Percentiles rank a stretch among this genome's conserved stretches.
Conservation (phyloP, 2,113 vertebrate species). For the Laticauda colubrina region DNA sequence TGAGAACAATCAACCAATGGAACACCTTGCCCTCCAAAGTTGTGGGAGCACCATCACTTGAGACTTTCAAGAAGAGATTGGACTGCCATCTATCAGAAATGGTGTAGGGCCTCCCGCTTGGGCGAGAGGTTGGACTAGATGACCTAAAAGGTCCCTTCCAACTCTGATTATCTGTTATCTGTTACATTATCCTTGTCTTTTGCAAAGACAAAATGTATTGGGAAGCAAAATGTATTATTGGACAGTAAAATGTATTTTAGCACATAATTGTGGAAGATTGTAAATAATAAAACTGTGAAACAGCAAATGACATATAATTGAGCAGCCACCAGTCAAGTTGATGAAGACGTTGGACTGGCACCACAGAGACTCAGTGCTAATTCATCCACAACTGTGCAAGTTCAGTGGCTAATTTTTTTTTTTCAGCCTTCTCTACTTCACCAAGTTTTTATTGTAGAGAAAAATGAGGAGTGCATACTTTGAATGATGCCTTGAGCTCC, state of each 20-base stretch:
- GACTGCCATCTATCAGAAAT: too few relatives aligned
- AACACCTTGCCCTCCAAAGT: too few relatives aligned
- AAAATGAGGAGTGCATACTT: background rate
- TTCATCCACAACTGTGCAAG: background rate
- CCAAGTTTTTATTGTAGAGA: background rate
- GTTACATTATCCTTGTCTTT: conserved; percentile 32
- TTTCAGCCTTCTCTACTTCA: background rate
- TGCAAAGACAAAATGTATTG: conserved; percentile 28
- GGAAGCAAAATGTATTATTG: conserved; percentile 15
- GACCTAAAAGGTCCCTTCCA: too few relatives aligned
- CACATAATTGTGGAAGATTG: background rate
- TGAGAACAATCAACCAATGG: too few relatives aligned
- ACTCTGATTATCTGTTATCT: too few relatives aligned
- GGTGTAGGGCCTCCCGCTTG: too few relatives aligned
- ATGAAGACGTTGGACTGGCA: background rate
- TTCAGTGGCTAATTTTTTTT: background rate
- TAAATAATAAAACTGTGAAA: background rate
- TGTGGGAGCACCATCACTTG: too few relatives aligned
- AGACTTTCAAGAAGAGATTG: too few relatives aligned
- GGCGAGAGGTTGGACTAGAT: too few relatives aligned
- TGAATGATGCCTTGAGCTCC: background rate
- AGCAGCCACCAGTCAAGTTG: background rate
- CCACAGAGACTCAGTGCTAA: background rate
- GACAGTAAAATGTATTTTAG: conserved; percentile 21
- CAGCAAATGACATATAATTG: background rate